phyloP scores from a whole-genome alignment of 2,797 vertebrate species.

The Toxotes lorentzi region DNA sequence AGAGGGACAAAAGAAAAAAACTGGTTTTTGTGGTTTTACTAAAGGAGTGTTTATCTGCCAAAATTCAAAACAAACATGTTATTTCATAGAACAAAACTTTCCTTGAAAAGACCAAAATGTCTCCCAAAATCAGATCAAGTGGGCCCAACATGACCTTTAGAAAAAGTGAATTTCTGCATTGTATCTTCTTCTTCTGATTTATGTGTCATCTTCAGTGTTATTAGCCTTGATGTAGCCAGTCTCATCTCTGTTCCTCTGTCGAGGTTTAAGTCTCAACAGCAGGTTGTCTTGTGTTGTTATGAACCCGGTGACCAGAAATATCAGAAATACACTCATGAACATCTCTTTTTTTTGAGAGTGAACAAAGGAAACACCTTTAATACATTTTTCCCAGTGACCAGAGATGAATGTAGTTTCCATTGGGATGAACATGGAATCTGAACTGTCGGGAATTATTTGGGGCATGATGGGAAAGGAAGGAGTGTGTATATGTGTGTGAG shows the following conservation, averaged over 20 bases:
- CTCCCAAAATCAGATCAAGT: not conserved
- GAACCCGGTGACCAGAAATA: not conserved
- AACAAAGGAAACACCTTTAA: slow-evolving; percentile 18
- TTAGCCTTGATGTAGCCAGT: not conserved
- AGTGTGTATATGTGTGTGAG: slow-evolving; percentile 24
- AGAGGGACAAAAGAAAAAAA: not conserved
- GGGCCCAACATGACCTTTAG: slow-evolving; percentile 2
- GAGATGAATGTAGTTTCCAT: slow-evolving; percentile 32
- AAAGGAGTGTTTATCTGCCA: not conserved
- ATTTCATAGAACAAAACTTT: not conserved
- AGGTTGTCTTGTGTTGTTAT: too few relatives aligned
- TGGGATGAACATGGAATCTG: slow-evolving; percentile 31
- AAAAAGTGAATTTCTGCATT: not conserved
- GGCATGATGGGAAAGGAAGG: slow-evolving; percentile 41
- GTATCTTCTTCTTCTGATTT: not conserved
- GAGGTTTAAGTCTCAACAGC: too few relatives aligned
- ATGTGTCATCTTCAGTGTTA: too few relatives aligned
- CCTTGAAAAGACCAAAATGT: not conserved
- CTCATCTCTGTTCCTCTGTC: not conserved
- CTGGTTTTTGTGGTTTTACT: not conserved
- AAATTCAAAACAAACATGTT: not conserved
- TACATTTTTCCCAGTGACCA: slow-evolving; percentile 20
- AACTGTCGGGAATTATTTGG: slow-evolving; percentile 61
- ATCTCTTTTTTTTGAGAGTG: not conserved
- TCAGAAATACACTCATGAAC: not conserved